These are phyloP conservation scores for Danio aesculapii DNA, from an alignment of 2,797 vertebrate genomes.

Conservation along the genomic window DNA sequence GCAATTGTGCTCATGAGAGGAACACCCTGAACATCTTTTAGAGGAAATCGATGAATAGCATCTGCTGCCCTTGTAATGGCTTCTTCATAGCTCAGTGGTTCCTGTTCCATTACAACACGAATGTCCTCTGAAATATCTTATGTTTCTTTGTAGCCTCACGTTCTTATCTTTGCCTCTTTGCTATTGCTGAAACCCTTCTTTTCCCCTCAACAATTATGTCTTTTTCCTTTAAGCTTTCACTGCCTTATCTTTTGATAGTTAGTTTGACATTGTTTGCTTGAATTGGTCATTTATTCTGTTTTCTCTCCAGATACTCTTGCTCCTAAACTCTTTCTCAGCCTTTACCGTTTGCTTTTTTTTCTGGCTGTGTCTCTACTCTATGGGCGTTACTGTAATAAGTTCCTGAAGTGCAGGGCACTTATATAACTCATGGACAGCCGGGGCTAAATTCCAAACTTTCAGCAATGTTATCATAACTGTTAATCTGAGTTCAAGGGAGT, in stretches of 20 bases:
- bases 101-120: conserved; percentile 34
- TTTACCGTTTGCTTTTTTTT: not conserved
- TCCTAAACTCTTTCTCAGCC: not conserved
- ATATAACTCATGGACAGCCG: conserved; percentile 65
- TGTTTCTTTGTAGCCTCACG: not conserved
- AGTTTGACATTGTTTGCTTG: not conserved
- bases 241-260: too few relatives aligned
- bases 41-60: conserved; percentile 73
- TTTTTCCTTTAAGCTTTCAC: not conserved
- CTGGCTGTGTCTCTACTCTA: conserved; percentile 48
- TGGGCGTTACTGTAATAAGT: conserved; percentile 50
- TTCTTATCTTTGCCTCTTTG: not conserved
- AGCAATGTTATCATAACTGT: conserved; percentile 51
- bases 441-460: conserved; percentile 62
- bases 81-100: conserved; percentile 58
- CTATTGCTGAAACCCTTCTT: not conserved
- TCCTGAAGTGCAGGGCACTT: conserved; percentile 64
- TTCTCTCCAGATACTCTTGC: not conserved
- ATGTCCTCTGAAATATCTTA: not conserved
- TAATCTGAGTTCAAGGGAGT: conserved; percentile 60
- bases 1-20: conserved; percentile 81
- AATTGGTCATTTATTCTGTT: not conserved
- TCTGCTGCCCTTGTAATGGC: conserved; percentile 64
- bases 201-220: not conserved
- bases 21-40: conserved; percentile 72